A percentile compares a stretch with the other conserved stretches of the same genome.
Conservation (phyloP, 2,797 vertebrate species). For the Enteromius treurensis region DNA sequence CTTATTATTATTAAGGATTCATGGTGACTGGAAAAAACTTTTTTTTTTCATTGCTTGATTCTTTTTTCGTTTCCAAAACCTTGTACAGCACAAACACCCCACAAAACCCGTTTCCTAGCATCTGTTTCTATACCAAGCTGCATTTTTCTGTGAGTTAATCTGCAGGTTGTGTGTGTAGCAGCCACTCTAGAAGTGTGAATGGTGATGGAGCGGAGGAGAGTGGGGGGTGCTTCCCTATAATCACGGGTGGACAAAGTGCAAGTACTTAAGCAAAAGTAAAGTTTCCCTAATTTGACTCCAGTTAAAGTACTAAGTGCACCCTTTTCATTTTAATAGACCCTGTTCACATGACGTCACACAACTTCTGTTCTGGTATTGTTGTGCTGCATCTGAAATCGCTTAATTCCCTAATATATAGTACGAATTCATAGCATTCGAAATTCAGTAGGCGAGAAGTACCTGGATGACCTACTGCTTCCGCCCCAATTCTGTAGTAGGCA, state of each 20-base stretch:
- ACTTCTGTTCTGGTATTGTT: too few species aligned
- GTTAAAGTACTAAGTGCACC: too few species aligned
- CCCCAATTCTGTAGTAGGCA: too few species aligned
- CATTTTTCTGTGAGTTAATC: constrained; percentile 32
- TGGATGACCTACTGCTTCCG: too few species aligned
- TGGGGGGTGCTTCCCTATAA: neutral
- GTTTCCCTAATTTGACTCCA: too few species aligned
- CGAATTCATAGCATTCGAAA: too few species aligned
- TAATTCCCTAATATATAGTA: too few species aligned
- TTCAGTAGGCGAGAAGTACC: too few species aligned
- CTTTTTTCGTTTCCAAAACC: neutral
- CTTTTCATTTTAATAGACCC: too few species aligned
- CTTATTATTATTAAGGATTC: constrained; percentile 10
- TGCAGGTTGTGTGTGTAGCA: constrained; percentile 37
- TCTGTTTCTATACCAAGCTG: constrained; percentile 44
- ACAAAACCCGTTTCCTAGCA: constrained; percentile 30
- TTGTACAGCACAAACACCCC: constrained; percentile 25
- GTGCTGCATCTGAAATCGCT: too few species aligned
- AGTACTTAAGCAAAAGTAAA: neutral
- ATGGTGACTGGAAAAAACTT: constrained; percentile 2
- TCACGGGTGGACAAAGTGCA: neutral
- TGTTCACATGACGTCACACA: too few species aligned
- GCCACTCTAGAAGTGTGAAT: constrained; percentile 38
- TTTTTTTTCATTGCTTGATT: neutral
- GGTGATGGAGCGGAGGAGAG: constrained; percentile 44